These are phyloP conservation scores for Craseonycteris thonglongyai DNA, from an alignment of 2,113 vertebrate species.

Conservation along the genomic window DNA sequence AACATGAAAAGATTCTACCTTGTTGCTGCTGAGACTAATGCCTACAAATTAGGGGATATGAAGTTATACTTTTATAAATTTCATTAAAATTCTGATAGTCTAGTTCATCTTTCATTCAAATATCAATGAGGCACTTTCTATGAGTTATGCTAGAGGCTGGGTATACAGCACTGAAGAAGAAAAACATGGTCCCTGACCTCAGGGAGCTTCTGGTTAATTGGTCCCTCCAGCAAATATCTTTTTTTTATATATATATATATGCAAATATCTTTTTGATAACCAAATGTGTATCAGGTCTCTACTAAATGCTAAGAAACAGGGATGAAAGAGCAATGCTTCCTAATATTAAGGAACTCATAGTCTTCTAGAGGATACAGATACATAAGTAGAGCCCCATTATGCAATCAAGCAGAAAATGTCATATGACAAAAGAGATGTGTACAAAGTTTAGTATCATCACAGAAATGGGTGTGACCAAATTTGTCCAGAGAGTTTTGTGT, in stretches of 20 bases:
- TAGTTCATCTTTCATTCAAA: not conserved
- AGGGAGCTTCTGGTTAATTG: not conserved
- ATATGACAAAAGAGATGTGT: not conserved
- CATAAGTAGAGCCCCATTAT: not conserved
- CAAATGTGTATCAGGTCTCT: not conserved
- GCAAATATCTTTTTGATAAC: not conserved
- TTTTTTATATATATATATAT: too few species aligned
- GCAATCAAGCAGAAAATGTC: not conserved
- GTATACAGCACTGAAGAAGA: not conserved
- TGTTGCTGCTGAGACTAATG: not conserved
- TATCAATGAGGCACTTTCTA: not conserved
- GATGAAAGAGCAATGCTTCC: not conserved
- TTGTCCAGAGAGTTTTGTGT: not conserved
- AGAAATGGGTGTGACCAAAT: not conserved
- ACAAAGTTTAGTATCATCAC: not conserved
- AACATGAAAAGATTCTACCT: not conserved
- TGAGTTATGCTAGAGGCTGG: not conserved
- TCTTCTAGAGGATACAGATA: not conserved
- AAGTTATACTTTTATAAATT: not conserved
- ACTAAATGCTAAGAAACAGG: not conserved
- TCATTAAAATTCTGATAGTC: not conserved
- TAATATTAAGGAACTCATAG: not conserved
- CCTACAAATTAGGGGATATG: not conserved
- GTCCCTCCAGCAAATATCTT: not conserved
- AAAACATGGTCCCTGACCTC: not conserved